phyloP scores from a whole-genome alignment of 2,888 invertebrate species.

The Xanthorhoe designata region DNA sequence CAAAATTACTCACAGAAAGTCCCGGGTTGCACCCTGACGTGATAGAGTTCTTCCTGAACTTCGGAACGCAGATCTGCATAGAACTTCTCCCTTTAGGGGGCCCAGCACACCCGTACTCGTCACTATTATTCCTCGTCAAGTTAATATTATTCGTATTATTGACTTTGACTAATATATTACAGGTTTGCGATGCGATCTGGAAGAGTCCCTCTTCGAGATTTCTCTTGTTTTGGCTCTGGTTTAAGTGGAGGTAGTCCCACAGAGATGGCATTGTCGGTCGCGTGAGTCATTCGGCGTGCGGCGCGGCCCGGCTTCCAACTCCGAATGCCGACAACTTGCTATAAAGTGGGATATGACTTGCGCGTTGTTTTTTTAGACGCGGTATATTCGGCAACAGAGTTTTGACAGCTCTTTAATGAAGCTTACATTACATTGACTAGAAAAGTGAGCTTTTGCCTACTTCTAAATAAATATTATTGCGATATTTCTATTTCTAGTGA shows the following conservation, averaged over 20 bases:
- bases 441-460: no score
- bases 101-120: slow-evolving; percentile 85
- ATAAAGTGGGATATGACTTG: slow-evolving; percentile 57
- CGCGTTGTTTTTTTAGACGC: slow-evolving; percentile 63
- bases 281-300: slow-evolving; percentile 45
- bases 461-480: no score
- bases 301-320: slow-evolving; percentile 52
- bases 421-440: neutral
- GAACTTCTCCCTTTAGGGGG: slow-evolving; percentile 74
- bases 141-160: slow-evolving; percentile 91
- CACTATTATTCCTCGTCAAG: slow-evolving; percentile 87
- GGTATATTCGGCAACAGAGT: slow-evolving; percentile 16
- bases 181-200: slow-evolving; percentile 92
- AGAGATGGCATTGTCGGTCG: slow-evolving; percentile 84
- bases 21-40: slow-evolving; percentile 86
- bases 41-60: slow-evolving; percentile 78
- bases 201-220: slow-evolving; percentile 91
- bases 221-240: slow-evolving; percentile 83
- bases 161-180: slow-evolving; percentile 91
- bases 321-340: slow-evolving; percentile 31
- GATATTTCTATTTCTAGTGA: no score
- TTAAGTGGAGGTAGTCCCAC: slow-evolving; percentile 86
- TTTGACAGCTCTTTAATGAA: neutral
- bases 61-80: slow-evolving; percentile 86
- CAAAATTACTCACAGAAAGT: slow-evolving; percentile 83